phyloP scores from a whole-genome alignment of 2,888 invertebrate species.

The Ectemnius cavifrons region DNA sequence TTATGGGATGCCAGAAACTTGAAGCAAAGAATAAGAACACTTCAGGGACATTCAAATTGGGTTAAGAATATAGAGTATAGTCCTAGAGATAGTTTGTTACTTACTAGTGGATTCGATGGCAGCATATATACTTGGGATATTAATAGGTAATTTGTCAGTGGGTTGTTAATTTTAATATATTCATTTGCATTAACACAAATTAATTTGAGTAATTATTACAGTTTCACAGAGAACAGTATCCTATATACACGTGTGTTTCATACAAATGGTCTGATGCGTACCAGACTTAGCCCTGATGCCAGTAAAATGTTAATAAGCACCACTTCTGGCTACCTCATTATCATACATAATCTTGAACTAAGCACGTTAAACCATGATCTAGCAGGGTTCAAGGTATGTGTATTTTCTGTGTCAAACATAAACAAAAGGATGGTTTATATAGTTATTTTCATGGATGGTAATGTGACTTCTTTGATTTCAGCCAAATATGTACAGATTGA shows the following conservation, averaged over 20 bases:
- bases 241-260: conserved; percentile 91
- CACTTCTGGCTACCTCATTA: conserved; percentile 92
- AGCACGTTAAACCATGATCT: conserved; percentile 88
- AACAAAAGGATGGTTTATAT: conserved; percentile 86
- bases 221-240: conserved; percentile 86
- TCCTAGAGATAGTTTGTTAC: conserved; percentile 88
- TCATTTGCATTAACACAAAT: neutral
- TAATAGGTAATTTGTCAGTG: conserved; percentile 82
- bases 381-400: conserved; percentile 87
- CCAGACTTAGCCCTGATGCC: conserved; percentile 91
- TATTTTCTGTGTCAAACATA: conserved; percentile 86
- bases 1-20: conserved; percentile 95
- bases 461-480: conserved; percentile 76
- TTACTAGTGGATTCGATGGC: conserved; percentile 96
- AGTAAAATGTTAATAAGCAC: conserved; percentile 94
- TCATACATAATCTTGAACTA: conserved; percentile 93
- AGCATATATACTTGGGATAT: conserved; percentile 97
- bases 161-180: neutral
- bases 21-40: conserved; percentile 86
- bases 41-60: conserved; percentile 95
- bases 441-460: no score
- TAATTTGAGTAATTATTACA: conserved; percentile 50
- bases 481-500: conserved; percentile 93
- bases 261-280: conserved; percentile 91
- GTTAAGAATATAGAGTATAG: conserved; percentile 97